These are phyloP conservation scores for Tuta absoluta DNA, from an alignment of 2,888 invertebrate species.

Conservation along the genomic window DNA sequence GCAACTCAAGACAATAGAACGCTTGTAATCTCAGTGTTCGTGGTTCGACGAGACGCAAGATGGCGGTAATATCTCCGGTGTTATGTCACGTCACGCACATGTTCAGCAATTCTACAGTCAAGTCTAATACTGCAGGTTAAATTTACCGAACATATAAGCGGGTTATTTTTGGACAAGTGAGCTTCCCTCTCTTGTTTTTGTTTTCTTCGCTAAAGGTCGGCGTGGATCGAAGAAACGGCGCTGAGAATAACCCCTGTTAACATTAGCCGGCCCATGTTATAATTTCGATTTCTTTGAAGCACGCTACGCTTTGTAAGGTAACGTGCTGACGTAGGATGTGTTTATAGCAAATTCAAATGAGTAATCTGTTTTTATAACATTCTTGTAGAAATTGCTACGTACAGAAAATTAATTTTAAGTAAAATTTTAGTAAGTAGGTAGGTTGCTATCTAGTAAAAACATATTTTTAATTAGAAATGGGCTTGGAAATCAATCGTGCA, in stretches of 20 bases:
- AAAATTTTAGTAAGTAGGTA: too few relatives aligned
- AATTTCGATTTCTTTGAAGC: constrained; percentile 33
- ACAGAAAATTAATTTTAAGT: too few relatives aligned
- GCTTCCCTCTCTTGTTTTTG: constrained; percentile 58
- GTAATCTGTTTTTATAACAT: background rate
- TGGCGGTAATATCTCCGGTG: constrained; percentile 35
- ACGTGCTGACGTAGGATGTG: background rate
- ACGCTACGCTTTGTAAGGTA: background rate
- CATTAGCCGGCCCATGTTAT: constrained; percentile 38
- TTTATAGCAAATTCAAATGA: background rate
- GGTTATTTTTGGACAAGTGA: constrained; percentile 67
- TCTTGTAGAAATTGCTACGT: background rate
- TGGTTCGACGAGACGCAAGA: constrained; percentile 18
- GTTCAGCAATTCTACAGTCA: constrained; percentile 36
- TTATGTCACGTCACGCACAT: constrained; percentile 55
- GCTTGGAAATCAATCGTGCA: too few relatives aligned
- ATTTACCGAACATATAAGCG: constrained; percentile 54
- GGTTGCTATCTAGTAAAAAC: too few relatives aligned
- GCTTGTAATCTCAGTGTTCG: background rate
- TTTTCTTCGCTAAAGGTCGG: constrained; percentile 51
- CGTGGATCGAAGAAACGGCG: constrained; percentile 32
- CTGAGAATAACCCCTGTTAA: constrained; percentile 39
- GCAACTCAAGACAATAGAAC: constrained; percentile 19
- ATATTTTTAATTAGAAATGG: too few relatives aligned
- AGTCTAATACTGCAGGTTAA: constrained; percentile 58